A percentile compares a stretch with the other conserved stretches of the same genome.
phyloP scores from a whole-genome alignment of 2,113 vertebrate genomes.

The Jaculus jaculus region DNA sequence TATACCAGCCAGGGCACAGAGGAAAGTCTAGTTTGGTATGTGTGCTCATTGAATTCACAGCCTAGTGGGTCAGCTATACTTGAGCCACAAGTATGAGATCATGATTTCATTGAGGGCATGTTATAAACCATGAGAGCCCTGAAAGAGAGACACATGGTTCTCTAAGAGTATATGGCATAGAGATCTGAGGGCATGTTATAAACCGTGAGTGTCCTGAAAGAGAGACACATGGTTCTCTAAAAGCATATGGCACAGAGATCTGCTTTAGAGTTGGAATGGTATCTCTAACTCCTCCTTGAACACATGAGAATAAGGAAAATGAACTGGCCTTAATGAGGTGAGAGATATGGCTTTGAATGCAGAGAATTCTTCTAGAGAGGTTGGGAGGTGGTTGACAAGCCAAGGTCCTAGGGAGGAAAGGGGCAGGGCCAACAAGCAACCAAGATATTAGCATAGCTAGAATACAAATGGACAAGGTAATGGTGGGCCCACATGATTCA shows the following conservation, averaged over 20 bases:
- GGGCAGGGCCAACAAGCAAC: accelerated
- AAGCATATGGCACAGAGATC: not conserved
- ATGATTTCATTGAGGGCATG: not conserved
- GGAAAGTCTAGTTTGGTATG: not conserved
- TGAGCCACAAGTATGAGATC: not conserved
- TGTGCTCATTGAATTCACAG: not conserved
- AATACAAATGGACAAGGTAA: not conserved
- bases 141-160: not conserved
- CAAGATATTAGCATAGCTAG: too few species aligned
- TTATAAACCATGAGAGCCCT: not conserved
- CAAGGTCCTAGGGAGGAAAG: not conserved
- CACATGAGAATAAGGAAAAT: not conserved
- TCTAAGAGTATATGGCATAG: not conserved
- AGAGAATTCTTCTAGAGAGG: too few species aligned
- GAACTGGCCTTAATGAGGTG: not conserved
- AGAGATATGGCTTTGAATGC: not conserved
- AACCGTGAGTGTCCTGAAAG: not conserved
- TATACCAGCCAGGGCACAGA: accelerated
- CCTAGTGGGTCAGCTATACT: not conserved
- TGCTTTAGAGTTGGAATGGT: not conserved
- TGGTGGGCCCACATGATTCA: not conserved
- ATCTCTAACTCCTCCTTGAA: not conserved
- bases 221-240: not conserved
- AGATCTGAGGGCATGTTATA: not conserved
- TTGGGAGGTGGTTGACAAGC: not conserved